phyloP scores from a whole-genome alignment of 2,888 invertebrate genomes.

The Drosophila meridionalis region DNA sequence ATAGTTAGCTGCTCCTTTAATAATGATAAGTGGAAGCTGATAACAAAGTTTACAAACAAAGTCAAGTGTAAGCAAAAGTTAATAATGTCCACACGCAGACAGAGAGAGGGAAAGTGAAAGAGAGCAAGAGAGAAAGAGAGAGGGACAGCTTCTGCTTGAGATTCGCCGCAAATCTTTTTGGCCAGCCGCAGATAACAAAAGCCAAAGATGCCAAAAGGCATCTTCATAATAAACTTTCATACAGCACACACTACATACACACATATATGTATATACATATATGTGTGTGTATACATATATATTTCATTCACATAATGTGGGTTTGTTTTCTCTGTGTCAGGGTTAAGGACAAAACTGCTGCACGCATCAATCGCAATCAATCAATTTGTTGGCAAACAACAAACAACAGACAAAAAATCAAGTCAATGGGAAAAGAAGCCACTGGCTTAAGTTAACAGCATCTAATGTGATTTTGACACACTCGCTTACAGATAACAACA shows the following conservation, averaged over 20 bases:
- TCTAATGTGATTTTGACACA: constrained; percentile 80
- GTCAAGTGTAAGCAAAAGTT: constrained; percentile 69
- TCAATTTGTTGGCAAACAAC: constrained; percentile 71
- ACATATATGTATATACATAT: constrained; percentile 3
- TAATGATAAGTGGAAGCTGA: constrained; percentile 51
- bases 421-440: constrained; percentile 31
- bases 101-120: background rate
- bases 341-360: constrained; percentile 73
- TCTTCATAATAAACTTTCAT: constrained; percentile 20
- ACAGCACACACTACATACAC: background rate
- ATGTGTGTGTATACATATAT: constrained; percentile 5
- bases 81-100: constrained; percentile 44
- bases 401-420: constrained; percentile 25
- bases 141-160: constrained; percentile 18
- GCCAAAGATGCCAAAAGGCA: constrained; percentile 29
- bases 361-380: constrained; percentile 78
- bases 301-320: constrained; percentile 4
- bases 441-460: constrained; percentile 71
- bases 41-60: constrained; percentile 64
- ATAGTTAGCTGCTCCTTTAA: constrained; percentile 19
- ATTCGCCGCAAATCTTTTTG: constrained; percentile 32
- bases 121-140: background rate
- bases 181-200: constrained; percentile 19
- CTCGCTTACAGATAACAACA: constrained; percentile 44
- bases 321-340: constrained; percentile 41